Conservation (phyloP, 2,888 invertebrate genomes). For the Sipunculus nudus region DNA sequence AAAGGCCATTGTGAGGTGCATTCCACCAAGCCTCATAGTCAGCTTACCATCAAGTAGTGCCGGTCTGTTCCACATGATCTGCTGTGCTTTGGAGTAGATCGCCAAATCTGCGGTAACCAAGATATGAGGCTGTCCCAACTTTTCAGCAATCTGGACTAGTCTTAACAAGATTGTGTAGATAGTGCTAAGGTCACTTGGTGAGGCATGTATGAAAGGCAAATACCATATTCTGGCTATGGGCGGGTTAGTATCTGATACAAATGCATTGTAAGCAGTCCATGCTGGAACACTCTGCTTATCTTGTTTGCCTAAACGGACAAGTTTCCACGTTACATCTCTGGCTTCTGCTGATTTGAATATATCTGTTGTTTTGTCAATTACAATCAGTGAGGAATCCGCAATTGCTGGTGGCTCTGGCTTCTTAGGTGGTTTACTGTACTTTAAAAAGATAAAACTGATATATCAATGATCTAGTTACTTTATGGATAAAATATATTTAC, state of each 20-base stretch:
- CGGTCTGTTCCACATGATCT: constrained; percentile 10
- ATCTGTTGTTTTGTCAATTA: neutral
- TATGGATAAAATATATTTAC: neutral
- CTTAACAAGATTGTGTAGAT: constrained; percentile 6
- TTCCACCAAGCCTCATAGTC: constrained; percentile 7
- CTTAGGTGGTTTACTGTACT: constrained; percentile 6
- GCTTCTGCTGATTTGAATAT: neutral
- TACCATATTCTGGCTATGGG: neutral
- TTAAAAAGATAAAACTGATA: neutral
- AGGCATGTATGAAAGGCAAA: constrained; percentile 11
- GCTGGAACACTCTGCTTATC: constrained; percentile 4
- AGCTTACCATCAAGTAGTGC: neutral
- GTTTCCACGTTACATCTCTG: constrained; percentile 9
- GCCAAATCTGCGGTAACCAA: constrained; percentile 19
- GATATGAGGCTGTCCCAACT: constrained; percentile 12
- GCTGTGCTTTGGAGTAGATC: constrained; percentile 13
- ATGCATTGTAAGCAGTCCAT: constrained; percentile 14
- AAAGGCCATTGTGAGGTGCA: constrained; percentile 17
- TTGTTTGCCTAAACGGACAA: neutral
- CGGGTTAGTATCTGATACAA: neutral
- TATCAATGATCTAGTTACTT: neutral
- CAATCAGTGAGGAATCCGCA: constrained; percentile 1
- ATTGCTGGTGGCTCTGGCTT: constrained; percentile 13
- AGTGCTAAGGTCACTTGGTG: constrained; percentile 2
- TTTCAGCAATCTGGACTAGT: constrained; percentile 2